These are phyloP conservation scores for Micromesistius poutassou DNA, from an alignment of 2,797 vertebrate genomes.

Conservation along the genomic window DNA sequence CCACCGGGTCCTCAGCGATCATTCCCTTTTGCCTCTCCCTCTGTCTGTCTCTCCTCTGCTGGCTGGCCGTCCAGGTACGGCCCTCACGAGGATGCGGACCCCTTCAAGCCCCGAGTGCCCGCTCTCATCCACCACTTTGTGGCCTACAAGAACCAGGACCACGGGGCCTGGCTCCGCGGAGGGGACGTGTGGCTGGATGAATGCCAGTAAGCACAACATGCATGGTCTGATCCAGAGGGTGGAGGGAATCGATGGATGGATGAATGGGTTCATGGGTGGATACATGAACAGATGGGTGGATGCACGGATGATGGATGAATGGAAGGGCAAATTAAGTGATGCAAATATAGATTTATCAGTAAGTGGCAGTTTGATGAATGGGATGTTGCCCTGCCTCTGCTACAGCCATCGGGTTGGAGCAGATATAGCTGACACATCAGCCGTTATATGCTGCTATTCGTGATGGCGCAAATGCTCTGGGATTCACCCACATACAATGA, in stretches of 20 bases:
- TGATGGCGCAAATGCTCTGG: not conserved
- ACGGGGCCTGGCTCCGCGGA: conserved; percentile 94
- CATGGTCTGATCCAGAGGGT: not conserved
- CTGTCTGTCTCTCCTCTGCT: not conserved
- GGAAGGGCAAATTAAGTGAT: not conserved
- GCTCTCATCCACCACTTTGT: conserved; percentile 88
- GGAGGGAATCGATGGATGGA: not conserved
- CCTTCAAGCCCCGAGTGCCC: conserved; percentile 89
- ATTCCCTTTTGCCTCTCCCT: not conserved
- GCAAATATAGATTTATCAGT: not conserved
- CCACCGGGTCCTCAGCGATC: too few species aligned
- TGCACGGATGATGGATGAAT: too few species aligned
- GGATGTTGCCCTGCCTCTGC: not conserved
- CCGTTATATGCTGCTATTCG: not conserved
- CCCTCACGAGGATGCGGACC: conserved; percentile 91
- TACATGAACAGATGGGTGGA: too few species aligned
- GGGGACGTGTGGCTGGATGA: conserved; percentile 94
- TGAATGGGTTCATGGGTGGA: not conserved
- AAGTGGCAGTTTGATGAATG: not conserved
- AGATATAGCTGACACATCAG: not conserved
- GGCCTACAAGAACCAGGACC: conserved; percentile 97
- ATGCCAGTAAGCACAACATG: conserved; percentile 84
- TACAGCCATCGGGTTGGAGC: not conserved
- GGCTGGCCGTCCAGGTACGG: conserved; percentile 80
- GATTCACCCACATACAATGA: not conserved